Percentiles rank a stretch among this genome's conserved stretches.
Conservation (phyloP, 2,797 vertebrate genomes). For the Squalus acanthias region DNA sequence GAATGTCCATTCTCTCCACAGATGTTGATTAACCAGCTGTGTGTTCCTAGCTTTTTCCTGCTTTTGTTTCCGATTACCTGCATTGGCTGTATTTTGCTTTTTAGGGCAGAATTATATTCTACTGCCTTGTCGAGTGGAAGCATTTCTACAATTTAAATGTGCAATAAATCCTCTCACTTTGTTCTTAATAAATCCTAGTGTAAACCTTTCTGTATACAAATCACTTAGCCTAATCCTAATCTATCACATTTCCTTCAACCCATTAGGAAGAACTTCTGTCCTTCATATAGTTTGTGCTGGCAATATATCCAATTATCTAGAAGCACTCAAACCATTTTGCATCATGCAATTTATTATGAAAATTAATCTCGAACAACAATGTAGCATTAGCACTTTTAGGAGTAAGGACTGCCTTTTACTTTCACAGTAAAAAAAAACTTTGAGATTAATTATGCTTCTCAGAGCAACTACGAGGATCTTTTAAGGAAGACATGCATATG, state of each 20-base stretch:
- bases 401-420: neutral
- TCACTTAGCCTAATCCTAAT: neutral
- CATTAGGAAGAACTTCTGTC: neutral
- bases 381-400: neutral
- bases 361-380: neutral
- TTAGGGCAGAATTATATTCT: neutral
- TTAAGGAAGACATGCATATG: neutral
- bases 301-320: neutral
- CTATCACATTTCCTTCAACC: neutral
- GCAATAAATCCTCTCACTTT: neutral
- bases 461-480: neutral
- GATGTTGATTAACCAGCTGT: neutral
- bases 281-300: neutral
- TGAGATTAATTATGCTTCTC: neutral
- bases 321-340: neutral
- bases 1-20: neutral
- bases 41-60: neutral
- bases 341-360: conserved; percentile 23
- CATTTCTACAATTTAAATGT: neutral
- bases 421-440: neutral
- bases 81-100: no score
- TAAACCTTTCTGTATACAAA: neutral
- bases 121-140: neutral
- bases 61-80: neutral
- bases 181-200: neutral